These are phyloP conservation scores for Atrina japonica DNA, from an alignment of 2,888 invertebrate species.

Conservation along the genomic window DNA sequence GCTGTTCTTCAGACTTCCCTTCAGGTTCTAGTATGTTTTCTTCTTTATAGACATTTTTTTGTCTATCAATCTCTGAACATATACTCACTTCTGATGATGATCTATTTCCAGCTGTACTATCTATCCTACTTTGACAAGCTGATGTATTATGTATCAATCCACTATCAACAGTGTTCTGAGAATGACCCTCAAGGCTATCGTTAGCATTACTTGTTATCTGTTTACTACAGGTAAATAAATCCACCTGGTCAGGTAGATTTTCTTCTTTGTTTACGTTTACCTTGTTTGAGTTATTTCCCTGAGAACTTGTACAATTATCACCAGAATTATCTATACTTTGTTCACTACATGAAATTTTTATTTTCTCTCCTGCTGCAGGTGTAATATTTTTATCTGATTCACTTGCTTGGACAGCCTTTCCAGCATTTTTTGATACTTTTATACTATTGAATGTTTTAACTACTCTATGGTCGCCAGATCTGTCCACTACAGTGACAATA, in stretches of 20 bases:
- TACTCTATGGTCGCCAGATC: constrained; percentile 36
- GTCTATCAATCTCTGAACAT: too few relatives aligned
- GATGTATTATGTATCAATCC: constrained; percentile 12
- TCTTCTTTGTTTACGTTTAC: constrained; percentile 9
- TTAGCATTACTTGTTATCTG: constrained; percentile 1
- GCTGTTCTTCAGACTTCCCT: too few relatives aligned
- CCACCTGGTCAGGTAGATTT: constrained; percentile 2
- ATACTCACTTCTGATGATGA: too few relatives aligned
- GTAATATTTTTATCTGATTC: not conserved
- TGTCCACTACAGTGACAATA: constrained; percentile 43
- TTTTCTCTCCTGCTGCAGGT: not conserved
- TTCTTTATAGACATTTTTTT: too few relatives aligned
- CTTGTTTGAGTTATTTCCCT: constrained; percentile 1
- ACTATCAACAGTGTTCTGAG: not conserved
- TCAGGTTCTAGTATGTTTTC: too few relatives aligned
- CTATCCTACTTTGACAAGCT: constrained; percentile 4
- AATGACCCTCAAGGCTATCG: not conserved
- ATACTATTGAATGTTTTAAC: constrained; percentile 33
- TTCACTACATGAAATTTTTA: constrained; percentile 14
- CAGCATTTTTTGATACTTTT: constrained; percentile 12
- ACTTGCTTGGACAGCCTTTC: too few relatives aligned
- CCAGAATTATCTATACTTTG: not conserved
- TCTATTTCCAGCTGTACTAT: not conserved
- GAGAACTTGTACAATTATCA: not conserved
- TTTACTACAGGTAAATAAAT: constrained; percentile 8